Evolutionary conservation across 2,888 invertebrate species (phyloP).

Genomic region (Epinotia bilunana): DNA sequence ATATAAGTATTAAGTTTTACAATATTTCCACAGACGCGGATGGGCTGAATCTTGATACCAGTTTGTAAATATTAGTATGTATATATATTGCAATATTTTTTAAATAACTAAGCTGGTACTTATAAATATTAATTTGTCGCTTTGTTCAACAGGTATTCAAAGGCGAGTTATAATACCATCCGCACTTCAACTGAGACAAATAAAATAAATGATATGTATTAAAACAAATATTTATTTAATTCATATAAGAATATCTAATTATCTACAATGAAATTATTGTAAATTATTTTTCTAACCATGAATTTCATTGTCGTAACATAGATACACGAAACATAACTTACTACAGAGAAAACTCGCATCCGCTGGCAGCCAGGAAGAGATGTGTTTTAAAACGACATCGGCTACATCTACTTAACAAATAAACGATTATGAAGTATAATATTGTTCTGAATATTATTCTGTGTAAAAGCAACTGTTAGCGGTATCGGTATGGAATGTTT

Average conservation of each 20-base stretch:
- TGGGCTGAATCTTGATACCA: slow-evolving; percentile 31
- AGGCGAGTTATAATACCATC: slow-evolving; percentile 36
- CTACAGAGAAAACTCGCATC: slow-evolving; percentile 84
- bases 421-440: slow-evolving; percentile 71
- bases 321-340: slow-evolving; percentile 71
- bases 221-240: slow-evolving; percentile 84
- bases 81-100: neutral
- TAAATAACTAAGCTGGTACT: neutral
- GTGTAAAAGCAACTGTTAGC: slow-evolving; percentile 60
- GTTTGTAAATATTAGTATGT: slow-evolving; percentile 26
- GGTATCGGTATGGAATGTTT: slow-evolving; percentile 82
- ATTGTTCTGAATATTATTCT: slow-evolving; percentile 79
- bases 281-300: slow-evolving; percentile 69
- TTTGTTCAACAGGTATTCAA: slow-evolving; percentile 29
- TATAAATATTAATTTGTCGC: neutral
- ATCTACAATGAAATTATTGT: slow-evolving; percentile 83
- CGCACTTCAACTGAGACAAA: slow-evolving; percentile 32
- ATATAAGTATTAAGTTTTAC: neutral
- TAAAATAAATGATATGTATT: slow-evolving; percentile 70
- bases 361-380: slow-evolving; percentile 77
- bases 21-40: slow-evolving; percentile 39
- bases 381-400: slow-evolving; percentile 78
- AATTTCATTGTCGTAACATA: slow-evolving; percentile 82
- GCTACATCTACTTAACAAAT: slow-evolving; percentile 76
- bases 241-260: slow-evolving; percentile 82